Evolutionary conservation across 1,140 invertebrate genomes (phyloP), one percentile per base, ranked within the genome.

Genomic region (Gyrodactylus bullatarudis): DNA sequence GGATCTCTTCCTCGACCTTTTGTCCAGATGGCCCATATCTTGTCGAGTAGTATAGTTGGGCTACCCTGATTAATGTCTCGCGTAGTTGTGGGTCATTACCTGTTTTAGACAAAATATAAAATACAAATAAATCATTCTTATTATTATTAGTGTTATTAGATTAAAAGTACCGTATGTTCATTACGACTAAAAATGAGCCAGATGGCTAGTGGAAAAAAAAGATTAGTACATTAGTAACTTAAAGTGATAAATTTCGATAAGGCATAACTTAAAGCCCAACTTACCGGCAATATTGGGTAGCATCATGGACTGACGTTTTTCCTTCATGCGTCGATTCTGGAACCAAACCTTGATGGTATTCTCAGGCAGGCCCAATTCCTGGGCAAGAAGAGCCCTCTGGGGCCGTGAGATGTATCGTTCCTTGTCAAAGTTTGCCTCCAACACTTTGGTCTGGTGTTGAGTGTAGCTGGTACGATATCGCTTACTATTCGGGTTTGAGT

Each of bases 311-410:
- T 97, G 91, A 0, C 92, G 84, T 77, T 96, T 97, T 81, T 96
- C 91, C 79, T 97, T 97, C 93, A 97, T 97, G n/a, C 93, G 84
- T 20, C 93, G 85, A 78, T 97, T 97, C 85, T 97, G 93, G 79
- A 97, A 97, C 93, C 93, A 97, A 1, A 97, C 92, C 87, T 99
- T 99, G 74, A 99, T 98, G 0, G 94, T 98, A 19, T 88, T 89
- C 81, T 99, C 95, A 0, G 93, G 91, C 0, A 99, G 83, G 76
- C 89, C 87, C 20, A 99, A 83, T 76, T 92, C 87, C 0, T 88
- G 85, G 0, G 95, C 93, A n/a, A 99, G 80, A 80, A 99, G 93
- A 78, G 90, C 92, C 75, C 95, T 83, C 75, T 89, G 84, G 0
- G 92, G 92, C 70, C 93, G 82, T 0, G 89, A 94, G 0, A 99